Evolutionary conservation across 2,113 vertebrate species (phyloP).

Genomic region (Phocoena phocoena): DNA sequence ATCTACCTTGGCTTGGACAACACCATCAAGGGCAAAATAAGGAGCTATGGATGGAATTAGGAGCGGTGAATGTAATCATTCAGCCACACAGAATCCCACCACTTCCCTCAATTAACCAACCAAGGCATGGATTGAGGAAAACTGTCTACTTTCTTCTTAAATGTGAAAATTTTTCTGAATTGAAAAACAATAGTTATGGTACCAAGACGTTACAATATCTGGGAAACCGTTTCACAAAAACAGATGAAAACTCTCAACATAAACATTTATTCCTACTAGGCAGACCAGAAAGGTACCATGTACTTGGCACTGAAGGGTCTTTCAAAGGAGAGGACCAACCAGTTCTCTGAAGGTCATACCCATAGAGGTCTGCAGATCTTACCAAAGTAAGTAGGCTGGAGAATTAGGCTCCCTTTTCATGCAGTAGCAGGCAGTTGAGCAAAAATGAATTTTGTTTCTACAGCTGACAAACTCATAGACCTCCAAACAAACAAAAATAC

Average conservation of each 20-base stretch:
- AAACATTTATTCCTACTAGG: neutral
- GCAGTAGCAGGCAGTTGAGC: neutral
- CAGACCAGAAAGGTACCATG: neutral
- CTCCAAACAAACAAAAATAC: neutral
- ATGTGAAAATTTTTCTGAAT: neutral
- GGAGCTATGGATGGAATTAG: neutral
- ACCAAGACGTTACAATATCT: neutral
- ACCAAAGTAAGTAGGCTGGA: neutral
- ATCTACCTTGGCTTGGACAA: neutral
- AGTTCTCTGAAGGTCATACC: neutral
- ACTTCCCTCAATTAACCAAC: neutral
- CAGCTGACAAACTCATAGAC: neutral
- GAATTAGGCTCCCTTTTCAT: neutral
- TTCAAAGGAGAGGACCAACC: neutral
- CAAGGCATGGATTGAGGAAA: neutral
- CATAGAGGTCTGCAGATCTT: neutral
- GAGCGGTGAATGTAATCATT: neutral
- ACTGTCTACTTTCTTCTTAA: neutral
- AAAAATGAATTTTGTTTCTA: conserved; percentile 21
- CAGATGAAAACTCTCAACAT: neutral
- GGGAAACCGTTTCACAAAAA: neutral
- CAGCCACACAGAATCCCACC: neutral
- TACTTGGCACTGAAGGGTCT: neutral
- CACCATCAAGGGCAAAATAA: neutral
- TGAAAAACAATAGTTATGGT: neutral